phyloP scores from a whole-genome alignment of 2,888 invertebrate species.

The Parnassius smintheus region DNA sequence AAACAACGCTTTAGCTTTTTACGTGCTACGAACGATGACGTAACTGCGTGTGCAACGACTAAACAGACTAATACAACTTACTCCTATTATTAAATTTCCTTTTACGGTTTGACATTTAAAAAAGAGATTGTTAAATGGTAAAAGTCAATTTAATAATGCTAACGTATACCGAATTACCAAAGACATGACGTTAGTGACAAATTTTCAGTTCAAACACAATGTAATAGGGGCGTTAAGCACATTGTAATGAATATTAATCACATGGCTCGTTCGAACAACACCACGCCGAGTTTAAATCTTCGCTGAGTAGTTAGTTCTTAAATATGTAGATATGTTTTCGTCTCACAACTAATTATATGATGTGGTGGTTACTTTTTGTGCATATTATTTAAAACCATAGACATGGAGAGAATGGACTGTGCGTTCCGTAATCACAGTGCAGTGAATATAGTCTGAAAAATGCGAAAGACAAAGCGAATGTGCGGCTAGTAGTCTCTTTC shows the following conservation, averaged over 20 bases:
- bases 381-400: slow-evolving; percentile 5
- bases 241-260: slow-evolving; percentile 21
- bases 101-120: neutral
- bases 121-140: too few species aligned
- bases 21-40: slow-evolving; percentile 43
- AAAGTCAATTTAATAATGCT: too few species aligned
- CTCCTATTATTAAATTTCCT: neutral
- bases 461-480: too few species aligned
- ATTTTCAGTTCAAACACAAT: slow-evolving; percentile 1
- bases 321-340: slow-evolving; percentile 22
- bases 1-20: slow-evolving; percentile 72
- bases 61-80: slow-evolving; percentile 6
- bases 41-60: neutral
- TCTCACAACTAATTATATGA: slow-evolving; percentile 27
- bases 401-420: too few species aligned
- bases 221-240: slow-evolving; percentile 11
- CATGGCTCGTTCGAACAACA: slow-evolving; percentile 24
- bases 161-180: neutral
- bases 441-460: too few species aligned
- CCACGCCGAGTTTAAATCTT: slow-evolving; percentile 20
- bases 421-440: too few species aligned
- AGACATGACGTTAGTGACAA: slow-evolving; percentile 25
- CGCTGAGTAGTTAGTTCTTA: slow-evolving; percentile 26
- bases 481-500: too few species aligned
- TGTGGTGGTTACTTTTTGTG: slow-evolving; percentile 28